These are phyloP conservation scores for Zingel zingel DNA, from an alignment of 2,113 vertebrate species.

Conservation along the genomic window DNA sequence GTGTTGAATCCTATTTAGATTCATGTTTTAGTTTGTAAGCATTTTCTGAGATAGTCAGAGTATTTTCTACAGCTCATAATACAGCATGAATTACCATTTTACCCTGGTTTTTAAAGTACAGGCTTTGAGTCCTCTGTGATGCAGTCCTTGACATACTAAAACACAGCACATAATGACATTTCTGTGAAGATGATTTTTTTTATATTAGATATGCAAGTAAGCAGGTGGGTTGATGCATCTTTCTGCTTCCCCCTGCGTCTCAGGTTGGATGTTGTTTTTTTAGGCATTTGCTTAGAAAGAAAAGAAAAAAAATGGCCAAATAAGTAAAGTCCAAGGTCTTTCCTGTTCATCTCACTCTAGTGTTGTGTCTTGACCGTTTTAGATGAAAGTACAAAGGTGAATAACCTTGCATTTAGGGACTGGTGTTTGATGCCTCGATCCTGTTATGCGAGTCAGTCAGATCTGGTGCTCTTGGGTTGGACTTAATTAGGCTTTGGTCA, in stretches of 20 bases:
- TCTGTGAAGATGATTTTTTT: constrained; percentile 30
- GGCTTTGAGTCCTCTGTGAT: neutral
- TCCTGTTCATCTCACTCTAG: neutral
- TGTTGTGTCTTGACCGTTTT: neutral
- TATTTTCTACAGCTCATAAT: neutral
- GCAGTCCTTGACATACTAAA: constrained; percentile 2
- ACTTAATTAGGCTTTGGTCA: constrained; percentile 7
- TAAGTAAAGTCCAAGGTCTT: neutral
- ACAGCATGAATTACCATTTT: constrained; percentile 18
- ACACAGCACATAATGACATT: constrained; percentile 23
- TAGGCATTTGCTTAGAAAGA: neutral
- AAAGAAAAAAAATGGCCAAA: neutral
- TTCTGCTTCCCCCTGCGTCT: accelerated
- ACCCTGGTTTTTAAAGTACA: constrained; percentile 2
- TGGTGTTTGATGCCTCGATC: neutral
- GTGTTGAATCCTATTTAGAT: constrained; percentile 6
- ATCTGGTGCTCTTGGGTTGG: neutral
- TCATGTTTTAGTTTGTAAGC: constrained; percentile 1
- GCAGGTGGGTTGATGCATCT: neutral
- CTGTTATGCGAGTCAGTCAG: neutral
- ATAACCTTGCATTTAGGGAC: neutral
- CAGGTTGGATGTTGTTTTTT: neutral
- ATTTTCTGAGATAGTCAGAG: neutral
- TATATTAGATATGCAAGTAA: neutral
- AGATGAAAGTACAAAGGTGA: neutral